phyloP scores from a whole-genome alignment of 2,113 vertebrate species.

The Pteronura brasiliensis region DNA sequence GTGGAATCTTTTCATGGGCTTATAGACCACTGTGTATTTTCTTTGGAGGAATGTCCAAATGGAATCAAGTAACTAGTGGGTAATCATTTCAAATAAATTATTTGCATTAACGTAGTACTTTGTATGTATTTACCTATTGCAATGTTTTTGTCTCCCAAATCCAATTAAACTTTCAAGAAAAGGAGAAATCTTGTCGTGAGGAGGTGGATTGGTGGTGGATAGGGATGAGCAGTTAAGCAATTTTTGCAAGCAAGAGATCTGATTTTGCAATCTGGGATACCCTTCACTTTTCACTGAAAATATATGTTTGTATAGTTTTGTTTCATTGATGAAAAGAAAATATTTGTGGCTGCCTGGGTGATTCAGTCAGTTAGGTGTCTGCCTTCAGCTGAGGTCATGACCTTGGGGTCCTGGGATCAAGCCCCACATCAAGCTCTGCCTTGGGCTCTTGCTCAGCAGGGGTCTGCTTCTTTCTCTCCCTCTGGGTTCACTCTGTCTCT shows the following conservation, averaged over 20 bases:
- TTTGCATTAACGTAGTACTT: background rate
- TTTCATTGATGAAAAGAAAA: background rate
- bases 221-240: background rate
- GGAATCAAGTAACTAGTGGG: background rate
- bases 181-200: background rate
- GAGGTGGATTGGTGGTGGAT: background rate
- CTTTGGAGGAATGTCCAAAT: too few relatives aligned
- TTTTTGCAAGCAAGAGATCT: background rate
- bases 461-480: too few relatives aligned
- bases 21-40: too few relatives aligned
- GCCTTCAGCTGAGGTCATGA: too few relatives aligned
- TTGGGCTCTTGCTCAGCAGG: too few relatives aligned
- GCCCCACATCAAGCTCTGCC: too few relatives aligned
- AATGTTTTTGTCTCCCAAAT: background rate
- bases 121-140: background rate
- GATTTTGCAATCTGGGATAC: background rate
- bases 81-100: constrained; percentile 15
- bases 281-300: background rate
- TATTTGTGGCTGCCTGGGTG: background rate
- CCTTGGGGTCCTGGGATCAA: too few relatives aligned
- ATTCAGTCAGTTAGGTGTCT: too few relatives aligned
- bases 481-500: too few relatives aligned
- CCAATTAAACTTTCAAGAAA: background rate
- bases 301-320: background rate
- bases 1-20: too few relatives aligned